Base-by-base conservation (phyloP, 2,797 vertebrate genomes). In the Lagocephalus sceleratus region DNA sequence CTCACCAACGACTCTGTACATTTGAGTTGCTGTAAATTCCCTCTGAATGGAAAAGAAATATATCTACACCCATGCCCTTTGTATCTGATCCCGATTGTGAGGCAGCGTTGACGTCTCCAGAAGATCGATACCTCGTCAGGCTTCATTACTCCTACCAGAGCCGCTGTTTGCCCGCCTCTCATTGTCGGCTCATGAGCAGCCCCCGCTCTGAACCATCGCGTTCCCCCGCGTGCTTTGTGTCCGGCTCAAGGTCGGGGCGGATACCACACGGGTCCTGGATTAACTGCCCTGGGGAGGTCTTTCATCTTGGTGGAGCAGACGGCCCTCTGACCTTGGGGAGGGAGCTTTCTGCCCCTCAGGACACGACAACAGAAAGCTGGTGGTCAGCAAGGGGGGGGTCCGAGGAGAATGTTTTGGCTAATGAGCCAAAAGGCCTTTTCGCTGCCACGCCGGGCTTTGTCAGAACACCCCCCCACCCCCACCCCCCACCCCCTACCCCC, bases 321-420 rank as follows among this genome's bases (percentile, higher is more conserved):
- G 14, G 23, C 22, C 11, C 45, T 49, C 68, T 75, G 79, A 84
- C 82, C 66, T 80, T 66, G 56, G 15, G 56, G 65, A 52, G 68
- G 63, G 35, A 69, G 66, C 60, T 75, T 66, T 71, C 49, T 41
- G 47, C 43, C 69, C 63, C 60, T 57, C 48, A 3, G 71, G 69
- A 63, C 65, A 42, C 55, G 51, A 68, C 67, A 67, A 45, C 56
- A 59, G 54, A 55, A 23, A 72, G 55, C 71, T 51, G 1, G 52
- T 68, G 74, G 74, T 78, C 74, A 68, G 66, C 38, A 5, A 57
- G 54, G 52, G 67, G 35, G 10, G 16, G 71, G 52, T 66, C 62
- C 79, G 75, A 76, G 66, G 76, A 68, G 68, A 80, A 79, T 22
- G 59, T 75, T n/a, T 71, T 39, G 63, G 71, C 60, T 76, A 81